Conservation (phyloP, 2,113 vertebrate species). For the Typhlomys cinereus region DNA sequence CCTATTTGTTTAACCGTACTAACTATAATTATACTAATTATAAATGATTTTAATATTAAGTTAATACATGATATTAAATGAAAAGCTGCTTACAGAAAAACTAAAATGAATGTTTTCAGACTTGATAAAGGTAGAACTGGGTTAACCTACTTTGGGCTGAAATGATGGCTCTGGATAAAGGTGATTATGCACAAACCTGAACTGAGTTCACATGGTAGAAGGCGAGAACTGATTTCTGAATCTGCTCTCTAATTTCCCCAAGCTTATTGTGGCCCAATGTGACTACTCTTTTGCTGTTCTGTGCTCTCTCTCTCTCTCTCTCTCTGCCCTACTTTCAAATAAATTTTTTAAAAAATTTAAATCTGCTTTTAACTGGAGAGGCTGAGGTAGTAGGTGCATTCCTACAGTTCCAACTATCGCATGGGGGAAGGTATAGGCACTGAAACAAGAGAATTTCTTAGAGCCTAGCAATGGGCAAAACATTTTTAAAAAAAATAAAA, state of each 20-base stretch:
- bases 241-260: too few relatives aligned
- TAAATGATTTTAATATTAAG: not conserved
- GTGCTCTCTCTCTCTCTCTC: too few relatives aligned
- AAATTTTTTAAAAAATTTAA: too few relatives aligned
- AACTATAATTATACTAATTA: not conserved
- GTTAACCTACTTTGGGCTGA: not conserved
- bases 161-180: too few relatives aligned
- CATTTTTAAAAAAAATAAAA: too few relatives aligned
- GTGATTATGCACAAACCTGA: too few relatives aligned
- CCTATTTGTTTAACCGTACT: not conserved
- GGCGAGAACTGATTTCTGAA: too few relatives aligned
- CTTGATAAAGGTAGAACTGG: not conserved
- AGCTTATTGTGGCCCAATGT: too few relatives aligned
- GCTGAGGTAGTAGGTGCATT: not conserved
- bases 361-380: not conserved
- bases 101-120: conserved; percentile 12
- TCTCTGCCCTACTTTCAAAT: too few relatives aligned
- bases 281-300: too few relatives aligned
- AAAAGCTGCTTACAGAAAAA: conserved; percentile 34
- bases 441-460: not conserved
- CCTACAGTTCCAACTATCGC: not conserved
- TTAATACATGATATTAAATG: not conserved
- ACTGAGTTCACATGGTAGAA: too few relatives aligned
- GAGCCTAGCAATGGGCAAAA: not conserved
- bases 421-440: too few relatives aligned